A percentile compares a stretch with the other conserved stretches of the same genome.
Evolutionary conservation across 2,888 invertebrate genomes (phyloP).

Genomic region (Acanthacorydalis orientalis): DNA sequence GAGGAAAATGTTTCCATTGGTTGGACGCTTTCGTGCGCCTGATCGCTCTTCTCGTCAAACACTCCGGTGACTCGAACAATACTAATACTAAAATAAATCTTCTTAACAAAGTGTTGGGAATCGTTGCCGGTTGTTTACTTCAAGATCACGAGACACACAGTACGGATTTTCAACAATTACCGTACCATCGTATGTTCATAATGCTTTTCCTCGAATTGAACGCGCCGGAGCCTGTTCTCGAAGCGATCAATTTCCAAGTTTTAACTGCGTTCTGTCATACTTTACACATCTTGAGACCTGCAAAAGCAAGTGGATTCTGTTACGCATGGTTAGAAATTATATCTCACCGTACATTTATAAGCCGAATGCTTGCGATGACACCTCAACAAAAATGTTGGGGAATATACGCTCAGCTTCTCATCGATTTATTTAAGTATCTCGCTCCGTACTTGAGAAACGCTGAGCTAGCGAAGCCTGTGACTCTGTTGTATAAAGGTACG

Average conservation of each 20-base stretch:
- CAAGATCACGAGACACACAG: constrained; percentile 91
- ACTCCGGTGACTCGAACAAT: constrained; percentile 78
- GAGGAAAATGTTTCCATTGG: constrained; percentile 88
- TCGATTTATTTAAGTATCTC: constrained; percentile 91
- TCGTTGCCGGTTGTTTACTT: constrained; percentile 85
- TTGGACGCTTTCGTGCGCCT: constrained; percentile 90
- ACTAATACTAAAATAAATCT: constrained; percentile 93
- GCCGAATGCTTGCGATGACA: constrained; percentile 76
- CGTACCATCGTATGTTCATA: constrained; percentile 92
- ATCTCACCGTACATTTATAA: constrained; percentile 91
- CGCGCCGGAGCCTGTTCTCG: constrained; percentile 81
- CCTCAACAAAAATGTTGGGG: constrained; percentile 94
- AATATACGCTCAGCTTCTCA: constrained; percentile 89
- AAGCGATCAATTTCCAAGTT: constrained; percentile 87
- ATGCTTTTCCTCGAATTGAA: constrained; percentile 95
- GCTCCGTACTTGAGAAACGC: constrained; percentile 95
- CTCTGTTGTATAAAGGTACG: constrained; percentile 89
- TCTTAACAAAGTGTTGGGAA: constrained; percentile 86
- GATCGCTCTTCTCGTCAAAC: constrained; percentile 86
- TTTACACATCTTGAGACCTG: constrained; percentile 81
- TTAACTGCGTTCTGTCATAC: constrained; percentile 94
- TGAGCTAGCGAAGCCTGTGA: constrained; percentile 86
- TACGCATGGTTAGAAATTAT: constrained; percentile 98
- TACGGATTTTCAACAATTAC: constrained; percentile 87
- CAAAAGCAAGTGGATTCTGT: constrained; percentile 88